Percentiles rank a stretch among this genome's conserved stretches.
Evolutionary conservation across 2,888 invertebrate genomes (phyloP).

Genomic region (Apamea crenata): DNA sequence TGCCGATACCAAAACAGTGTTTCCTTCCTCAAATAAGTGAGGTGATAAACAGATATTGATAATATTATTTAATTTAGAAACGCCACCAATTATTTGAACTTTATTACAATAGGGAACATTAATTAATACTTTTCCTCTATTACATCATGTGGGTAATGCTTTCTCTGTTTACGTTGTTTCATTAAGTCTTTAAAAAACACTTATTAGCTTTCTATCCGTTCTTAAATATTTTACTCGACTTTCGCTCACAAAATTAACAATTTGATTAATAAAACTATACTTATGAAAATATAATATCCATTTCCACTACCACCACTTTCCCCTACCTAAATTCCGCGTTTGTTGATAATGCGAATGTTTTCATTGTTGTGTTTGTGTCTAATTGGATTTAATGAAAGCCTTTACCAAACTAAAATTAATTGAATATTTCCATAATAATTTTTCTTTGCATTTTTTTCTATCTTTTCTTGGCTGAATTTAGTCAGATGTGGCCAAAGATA

Average conservation of each 20-base stretch:
- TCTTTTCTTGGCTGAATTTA: neutral
- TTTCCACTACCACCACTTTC: neutral
- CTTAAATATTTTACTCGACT: slow-evolving; percentile 25
- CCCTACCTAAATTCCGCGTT: neutral
- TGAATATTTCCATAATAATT: neutral
- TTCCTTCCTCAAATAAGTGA: neutral
- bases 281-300: neutral
- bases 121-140: neutral
- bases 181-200: neutral
- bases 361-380: slow-evolving; percentile 1
- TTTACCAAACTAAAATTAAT: neutral
- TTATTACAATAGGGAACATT: neutral
- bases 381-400: slow-evolving; percentile 12
- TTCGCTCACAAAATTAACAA: slow-evolving; percentile 3
- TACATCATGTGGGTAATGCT: slow-evolving; percentile 26
- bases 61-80: slow-evolving; percentile 8
- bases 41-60: neutral
- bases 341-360: neutral
- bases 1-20: slow-evolving; percentile 2
- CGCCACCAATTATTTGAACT: neutral
- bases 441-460: neutral
- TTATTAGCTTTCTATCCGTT: slow-evolving; percentile 65
- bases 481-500: neutral
- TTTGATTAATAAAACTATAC: neutral
- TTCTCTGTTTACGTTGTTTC: slow-evolving; percentile 18